These are phyloP conservation scores for Thrips palmi DNA, from an alignment of 1,140 invertebrate genomes.

Conservation along the genomic window DNA sequence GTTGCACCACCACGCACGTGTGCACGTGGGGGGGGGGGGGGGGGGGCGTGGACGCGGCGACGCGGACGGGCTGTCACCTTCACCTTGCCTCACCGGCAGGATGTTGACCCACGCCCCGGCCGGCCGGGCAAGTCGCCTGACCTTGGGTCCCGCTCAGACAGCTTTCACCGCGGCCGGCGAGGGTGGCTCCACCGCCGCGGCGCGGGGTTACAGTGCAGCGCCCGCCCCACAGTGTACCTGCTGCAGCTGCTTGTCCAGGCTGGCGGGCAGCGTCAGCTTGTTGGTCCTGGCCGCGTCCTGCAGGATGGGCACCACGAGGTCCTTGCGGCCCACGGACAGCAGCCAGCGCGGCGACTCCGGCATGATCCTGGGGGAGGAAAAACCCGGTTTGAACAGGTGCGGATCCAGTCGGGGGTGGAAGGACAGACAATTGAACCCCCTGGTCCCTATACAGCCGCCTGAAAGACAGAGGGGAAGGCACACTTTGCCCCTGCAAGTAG, in stretches of 20 bases:
- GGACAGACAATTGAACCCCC: not conserved
- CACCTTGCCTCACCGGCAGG: too few species aligned
- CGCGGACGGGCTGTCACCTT: too few species aligned
- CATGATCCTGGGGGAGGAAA: conserved; percentile 30
- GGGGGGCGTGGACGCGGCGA: too few species aligned
- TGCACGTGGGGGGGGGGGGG: too few species aligned
- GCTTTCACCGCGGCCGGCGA: conserved; percentile 12
- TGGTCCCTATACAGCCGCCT: not conserved
- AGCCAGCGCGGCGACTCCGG: conserved; percentile 77
- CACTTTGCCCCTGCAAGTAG: too few species aligned
- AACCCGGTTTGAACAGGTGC: not conserved
- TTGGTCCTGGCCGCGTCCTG: conserved; percentile 44
- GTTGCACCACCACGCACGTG: too few species aligned
- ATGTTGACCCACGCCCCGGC: too few species aligned
- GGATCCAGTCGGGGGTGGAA: not conserved
- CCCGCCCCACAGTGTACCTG: conserved; percentile 17
- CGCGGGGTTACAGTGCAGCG: too few species aligned
- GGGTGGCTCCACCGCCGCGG: too few species aligned
- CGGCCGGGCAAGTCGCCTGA: too few species aligned
- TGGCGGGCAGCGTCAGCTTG: conserved; percentile 32
- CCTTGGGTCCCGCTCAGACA: too few species aligned
- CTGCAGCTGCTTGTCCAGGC: conserved; percentile 40
- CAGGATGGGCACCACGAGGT: conserved; percentile 47
- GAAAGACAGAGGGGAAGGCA: too few species aligned
- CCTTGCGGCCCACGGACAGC: conserved; percentile 45